These are phyloP conservation scores for Mnemiopsis leidyi DNA, from an alignment of 37 sponge, comb jelly and placozoan genomes.

Conservation along the genomic window DNA sequence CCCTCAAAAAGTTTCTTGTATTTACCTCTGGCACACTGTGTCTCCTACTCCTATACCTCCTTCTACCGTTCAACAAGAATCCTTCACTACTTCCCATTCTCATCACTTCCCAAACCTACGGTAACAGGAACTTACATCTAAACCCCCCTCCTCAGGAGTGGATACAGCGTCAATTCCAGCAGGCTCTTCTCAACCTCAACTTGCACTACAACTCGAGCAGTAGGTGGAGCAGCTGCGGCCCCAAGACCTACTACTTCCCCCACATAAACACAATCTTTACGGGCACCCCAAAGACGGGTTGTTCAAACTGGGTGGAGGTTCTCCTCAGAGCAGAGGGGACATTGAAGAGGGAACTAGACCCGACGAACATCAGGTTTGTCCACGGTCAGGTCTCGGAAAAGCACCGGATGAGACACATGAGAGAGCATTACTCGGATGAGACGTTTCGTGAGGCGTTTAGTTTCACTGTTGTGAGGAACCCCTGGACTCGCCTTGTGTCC, in stretches of 20 bases:
- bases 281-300: neutral
- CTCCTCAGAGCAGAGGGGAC: neutral
- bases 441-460: neutral
- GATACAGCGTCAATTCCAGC: neutral
- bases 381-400: neutral
- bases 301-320: neutral
- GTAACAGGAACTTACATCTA: neutral
- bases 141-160: neutral
- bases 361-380: neutral
- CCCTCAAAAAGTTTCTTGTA: too few species aligned
- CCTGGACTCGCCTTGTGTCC: conserved; percentile 28
- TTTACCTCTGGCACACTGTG: too few species aligned
- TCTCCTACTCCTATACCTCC: too few species aligned
- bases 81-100: too few species aligned
- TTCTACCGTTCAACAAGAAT: too few species aligned
- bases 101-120: too few species aligned
- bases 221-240: neutral
- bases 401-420: neutral
- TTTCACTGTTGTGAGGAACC: conserved; percentile 19
- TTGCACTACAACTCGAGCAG: neutral
- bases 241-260: neutral
- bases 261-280: neutral
- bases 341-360: neutral
- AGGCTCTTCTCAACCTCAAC: neutral
- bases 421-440: neutral